Conservation (phyloP, 2,797 vertebrate genomes). For the Kryptopterus vitreolus region DNA sequence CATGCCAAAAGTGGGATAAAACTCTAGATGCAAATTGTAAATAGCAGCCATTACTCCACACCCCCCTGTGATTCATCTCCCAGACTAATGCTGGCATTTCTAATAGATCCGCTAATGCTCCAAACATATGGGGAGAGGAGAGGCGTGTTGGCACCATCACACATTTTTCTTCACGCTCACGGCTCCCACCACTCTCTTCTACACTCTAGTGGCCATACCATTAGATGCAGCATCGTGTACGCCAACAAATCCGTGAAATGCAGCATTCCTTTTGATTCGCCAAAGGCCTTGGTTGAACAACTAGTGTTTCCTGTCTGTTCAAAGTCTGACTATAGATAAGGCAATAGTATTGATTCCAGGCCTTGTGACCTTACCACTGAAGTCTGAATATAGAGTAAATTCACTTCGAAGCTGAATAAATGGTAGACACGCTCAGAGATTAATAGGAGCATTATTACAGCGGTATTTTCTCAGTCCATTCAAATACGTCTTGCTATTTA, state of each 20-base stretch:
- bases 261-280: background rate
- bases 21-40: slow-evolving; percentile 31
- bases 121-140: slow-evolving; percentile 38
- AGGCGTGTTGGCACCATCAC: slow-evolving; percentile 32
- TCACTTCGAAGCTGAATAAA: background rate
- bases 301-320: background rate
- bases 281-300: background rate
- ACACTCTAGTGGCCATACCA: slow-evolving; percentile 40
- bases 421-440: background rate
- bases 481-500: background rate
- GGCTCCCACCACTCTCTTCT: slow-evolving; percentile 28
- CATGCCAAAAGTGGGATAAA: slow-evolving; percentile 24
- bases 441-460: background rate
- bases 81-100: slow-evolving; percentile 45
- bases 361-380: background rate
- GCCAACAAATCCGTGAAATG: background rate
- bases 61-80: slow-evolving; percentile 39
- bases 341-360: background rate
- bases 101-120: slow-evolving; percentile 37
- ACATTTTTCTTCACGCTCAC: slow-evolving; percentile 3
- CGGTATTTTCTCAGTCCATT: background rate
- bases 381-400: background rate
- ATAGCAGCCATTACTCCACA: slow-evolving; percentile 35
- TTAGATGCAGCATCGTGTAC: slow-evolving; percentile 2
- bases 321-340: background rate